Conservation (phyloP, 2,888 invertebrate species). For the Tachina grossa region DNA sequence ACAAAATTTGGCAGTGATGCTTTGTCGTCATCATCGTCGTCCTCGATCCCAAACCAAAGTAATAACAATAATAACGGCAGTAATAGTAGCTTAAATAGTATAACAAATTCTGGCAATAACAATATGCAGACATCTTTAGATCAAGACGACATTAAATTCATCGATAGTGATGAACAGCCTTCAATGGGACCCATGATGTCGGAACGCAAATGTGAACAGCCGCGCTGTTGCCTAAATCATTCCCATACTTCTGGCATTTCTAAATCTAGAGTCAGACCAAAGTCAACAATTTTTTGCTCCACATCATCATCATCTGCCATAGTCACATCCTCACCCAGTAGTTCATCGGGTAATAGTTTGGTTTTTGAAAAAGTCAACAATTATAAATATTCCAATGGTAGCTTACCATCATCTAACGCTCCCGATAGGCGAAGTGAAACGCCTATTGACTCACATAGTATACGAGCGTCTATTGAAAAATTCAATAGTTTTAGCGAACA, state of each 20-base stretch:
- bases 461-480: constrained; percentile 81
- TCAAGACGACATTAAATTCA: constrained; percentile 80
- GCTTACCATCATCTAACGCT: constrained; percentile 23
- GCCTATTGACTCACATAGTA: constrained; percentile 79
- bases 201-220: constrained; percentile 67
- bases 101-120: constrained; percentile 71
- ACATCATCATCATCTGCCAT: constrained; percentile 70
- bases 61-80: constrained; percentile 72
- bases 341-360: constrained; percentile 71
- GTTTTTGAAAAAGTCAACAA: constrained; percentile 78
- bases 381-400: constrained; percentile 79
- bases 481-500: constrained; percentile 81
- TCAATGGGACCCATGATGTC: constrained; percentile 54
- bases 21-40: constrained; percentile 35
- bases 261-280: constrained; percentile 75
- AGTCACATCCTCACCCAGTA: constrained; percentile 59
- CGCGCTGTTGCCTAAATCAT: constrained; percentile 64
- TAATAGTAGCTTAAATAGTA: constrained; percentile 69
- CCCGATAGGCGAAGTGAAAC: constrained; percentile 70
- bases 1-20: constrained; percentile 7
- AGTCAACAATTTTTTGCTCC: constrained; percentile 78
- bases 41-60: constrained; percentile 64
- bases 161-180: constrained; percentile 78
- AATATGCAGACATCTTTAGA: constrained; percentile 73
- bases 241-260: constrained; percentile 36